Evolutionary conservation across 1,140 invertebrate genomes (phyloP), one percentile per base, ranked within the genome.

Genomic region (Protaetia brevitarsis): DNA sequence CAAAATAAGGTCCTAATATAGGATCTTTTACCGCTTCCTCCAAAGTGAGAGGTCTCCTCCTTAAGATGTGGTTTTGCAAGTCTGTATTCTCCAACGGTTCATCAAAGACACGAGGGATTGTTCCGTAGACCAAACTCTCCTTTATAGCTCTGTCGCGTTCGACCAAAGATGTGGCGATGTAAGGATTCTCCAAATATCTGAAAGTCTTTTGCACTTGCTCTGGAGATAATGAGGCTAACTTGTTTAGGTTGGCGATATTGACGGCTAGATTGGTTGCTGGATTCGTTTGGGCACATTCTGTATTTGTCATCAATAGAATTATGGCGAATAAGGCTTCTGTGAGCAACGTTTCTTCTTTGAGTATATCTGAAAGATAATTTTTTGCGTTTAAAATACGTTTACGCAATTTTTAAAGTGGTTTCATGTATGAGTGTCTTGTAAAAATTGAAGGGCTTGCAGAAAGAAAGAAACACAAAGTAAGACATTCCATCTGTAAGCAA

Each of bases 121-220:
- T n/a, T 5, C 57, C 57, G 8, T 13, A 21, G 29, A 29, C 27
- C 1, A 59, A 13, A 7, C 27, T 29, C 1, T 59, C 57, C 26
- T 59, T 59, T 1, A n/a, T 59, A 13, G 6, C 26, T 10, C 29
- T 59, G 19, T 59, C 57, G 0, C 26, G 16, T 59, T 59, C 57
- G 1, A 59, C 57, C n/a, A 59, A 19, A n/a, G 57, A 26, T 19
- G 57, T n/a, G 0, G 57, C 57, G 13, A 59, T 8, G 26, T 29
- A 59, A 1, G 57, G 57, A 59, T 59, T 59, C 16, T 59, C 57
- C 3, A 59, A 27, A n/a, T 59, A 59, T 7, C 57, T 26, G 13
- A 59, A 59, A 8, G 57, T 59, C 8, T 59, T 3, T 19, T 59
- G 27, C 13, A 59, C 10, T n/a, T 26, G 23, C 1, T 13, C 23